These are phyloP conservation scores for Morinoia aosen DNA, from an alignment of 2,888 invertebrate genomes.

Conservation along the genomic window DNA sequence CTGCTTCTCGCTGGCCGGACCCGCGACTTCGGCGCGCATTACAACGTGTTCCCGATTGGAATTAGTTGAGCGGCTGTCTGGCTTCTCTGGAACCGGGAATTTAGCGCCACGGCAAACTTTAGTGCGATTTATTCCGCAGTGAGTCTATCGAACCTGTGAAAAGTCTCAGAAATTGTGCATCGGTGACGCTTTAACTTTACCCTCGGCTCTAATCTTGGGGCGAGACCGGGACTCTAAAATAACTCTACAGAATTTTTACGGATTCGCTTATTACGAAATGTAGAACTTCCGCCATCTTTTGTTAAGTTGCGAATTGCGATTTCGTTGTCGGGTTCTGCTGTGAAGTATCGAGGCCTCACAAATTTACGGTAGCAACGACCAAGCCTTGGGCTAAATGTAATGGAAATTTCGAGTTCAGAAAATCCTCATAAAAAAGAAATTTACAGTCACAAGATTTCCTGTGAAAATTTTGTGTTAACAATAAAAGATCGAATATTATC, in stretches of 20 bases:
- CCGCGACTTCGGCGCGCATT: background rate
- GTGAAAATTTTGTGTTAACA: no score
- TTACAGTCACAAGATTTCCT: no score
- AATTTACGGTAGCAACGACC: no score
- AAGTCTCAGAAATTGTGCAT: background rate
- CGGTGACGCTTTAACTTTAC: background rate
- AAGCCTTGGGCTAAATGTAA: no score
- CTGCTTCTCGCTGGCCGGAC: background rate
- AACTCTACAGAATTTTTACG: background rate
- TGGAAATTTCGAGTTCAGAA: no score
- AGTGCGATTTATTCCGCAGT: background rate
- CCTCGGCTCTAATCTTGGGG: background rate
- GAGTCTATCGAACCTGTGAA: background rate
- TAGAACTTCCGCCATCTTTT: background rate
- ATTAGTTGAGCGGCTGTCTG: conserved; percentile 16
- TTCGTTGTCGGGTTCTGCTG: background rate
- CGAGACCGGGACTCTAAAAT: background rate
- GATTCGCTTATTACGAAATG: background rate
- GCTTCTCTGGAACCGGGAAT: background rate
- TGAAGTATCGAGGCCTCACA: background rate
- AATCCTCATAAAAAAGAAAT: no score
- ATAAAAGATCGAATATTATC: no score
- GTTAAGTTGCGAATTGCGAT: background rate
- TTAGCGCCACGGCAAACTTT: background rate
- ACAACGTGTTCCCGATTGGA: background rate